Conservation (phyloP, 2,888 invertebrate species). For the Epinotia bilunana region DNA sequence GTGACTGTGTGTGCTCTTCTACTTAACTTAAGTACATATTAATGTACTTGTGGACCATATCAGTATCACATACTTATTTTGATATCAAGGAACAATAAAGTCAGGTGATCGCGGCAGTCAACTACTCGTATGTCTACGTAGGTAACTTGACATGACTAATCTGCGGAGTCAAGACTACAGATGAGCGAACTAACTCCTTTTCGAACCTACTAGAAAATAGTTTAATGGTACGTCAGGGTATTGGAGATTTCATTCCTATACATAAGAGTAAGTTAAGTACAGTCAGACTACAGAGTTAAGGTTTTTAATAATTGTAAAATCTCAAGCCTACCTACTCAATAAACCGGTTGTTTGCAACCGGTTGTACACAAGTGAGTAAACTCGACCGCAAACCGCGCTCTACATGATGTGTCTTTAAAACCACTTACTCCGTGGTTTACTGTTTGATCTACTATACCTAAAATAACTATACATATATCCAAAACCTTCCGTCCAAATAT, state of each 20-base stretch:
- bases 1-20: too few relatives aligned
- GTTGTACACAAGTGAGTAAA: neutral
- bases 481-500: too few relatives aligned
- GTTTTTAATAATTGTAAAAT: neutral
- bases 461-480: too few relatives aligned
- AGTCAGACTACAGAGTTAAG: neutral
- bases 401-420: neutral
- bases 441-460: too few relatives aligned
- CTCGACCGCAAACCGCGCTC: neutral
- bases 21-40: too few relatives aligned
- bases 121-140: too few relatives aligned
- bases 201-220: too few relatives aligned
- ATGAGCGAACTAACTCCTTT: neutral
- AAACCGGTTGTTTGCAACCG: neutral
- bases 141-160: neutral
- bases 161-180: neutral
- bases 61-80: too few relatives aligned
- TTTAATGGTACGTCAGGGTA: neutral
- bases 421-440: neutral
- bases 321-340: neutral
- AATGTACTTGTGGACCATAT: too few relatives aligned
- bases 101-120: too few relatives aligned
- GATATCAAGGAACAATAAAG: too few relatives aligned
- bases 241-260: neutral
- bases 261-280: too few relatives aligned